These are phyloP conservation scores for Saxidomus purpurata DNA, from an alignment of 1,140 invertebrate genomes.

Conservation along the genomic window DNA sequence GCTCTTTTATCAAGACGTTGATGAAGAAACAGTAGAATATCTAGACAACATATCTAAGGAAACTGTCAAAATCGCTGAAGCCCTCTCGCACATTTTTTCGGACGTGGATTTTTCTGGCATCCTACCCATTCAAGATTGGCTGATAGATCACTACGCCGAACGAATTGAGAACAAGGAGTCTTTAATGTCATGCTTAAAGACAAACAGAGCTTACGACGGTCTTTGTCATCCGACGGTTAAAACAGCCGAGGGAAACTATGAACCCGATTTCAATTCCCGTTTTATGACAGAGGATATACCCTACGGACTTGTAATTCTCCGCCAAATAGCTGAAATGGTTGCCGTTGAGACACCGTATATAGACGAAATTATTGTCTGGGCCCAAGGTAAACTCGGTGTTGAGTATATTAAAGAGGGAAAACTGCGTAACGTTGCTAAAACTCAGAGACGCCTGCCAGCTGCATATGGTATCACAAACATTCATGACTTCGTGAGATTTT, in stretches of 20 bases:
- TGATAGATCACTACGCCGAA: conserved; percentile 62
- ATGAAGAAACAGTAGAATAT: conserved; percentile 69
- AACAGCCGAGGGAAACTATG: conserved; percentile 67
- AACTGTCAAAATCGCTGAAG: conserved; percentile 65
- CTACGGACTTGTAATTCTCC: conserved; percentile 76
- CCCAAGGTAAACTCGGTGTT: conserved; percentile 77
- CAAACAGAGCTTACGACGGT: conserved; percentile 74
- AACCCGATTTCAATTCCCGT: conserved; percentile 74
- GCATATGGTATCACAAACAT: conserved; percentile 75
- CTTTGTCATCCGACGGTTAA: conserved; percentile 75
- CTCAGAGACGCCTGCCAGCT: conserved; percentile 76
- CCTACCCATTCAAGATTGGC: conserved; percentile 74
- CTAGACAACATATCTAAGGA: conserved; percentile 73
- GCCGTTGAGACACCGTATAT: conserved; percentile 70
- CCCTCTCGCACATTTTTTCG: conserved; percentile 58
- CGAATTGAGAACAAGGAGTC: conserved; percentile 70
- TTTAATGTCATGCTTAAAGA: conserved; percentile 69
- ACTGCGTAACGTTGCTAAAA: conserved; percentile 76
- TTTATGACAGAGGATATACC: conserved; percentile 78
- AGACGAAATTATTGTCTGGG: conserved; percentile 77
- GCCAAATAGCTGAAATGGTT: conserved; percentile 74
- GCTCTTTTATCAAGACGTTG: conserved; percentile 80
- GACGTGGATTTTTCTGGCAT: conserved; percentile 69
- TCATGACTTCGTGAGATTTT: conserved; percentile 64
- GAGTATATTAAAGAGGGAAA: conserved; percentile 77